Conservation (phyloP, 2,113 vertebrate species). For the Trachemys scripta region DNA sequence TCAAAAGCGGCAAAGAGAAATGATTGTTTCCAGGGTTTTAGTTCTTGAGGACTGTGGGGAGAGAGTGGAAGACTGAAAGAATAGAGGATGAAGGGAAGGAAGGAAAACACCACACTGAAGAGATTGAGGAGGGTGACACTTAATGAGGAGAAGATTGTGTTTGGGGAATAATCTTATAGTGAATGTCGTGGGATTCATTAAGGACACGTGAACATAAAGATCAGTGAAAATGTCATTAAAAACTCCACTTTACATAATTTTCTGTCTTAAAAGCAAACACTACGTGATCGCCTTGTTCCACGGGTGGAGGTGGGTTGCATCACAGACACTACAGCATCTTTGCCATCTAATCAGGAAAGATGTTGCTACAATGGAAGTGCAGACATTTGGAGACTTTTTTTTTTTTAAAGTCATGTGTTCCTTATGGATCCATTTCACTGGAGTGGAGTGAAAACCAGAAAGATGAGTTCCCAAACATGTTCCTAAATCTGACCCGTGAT, state of each 20-base stretch:
- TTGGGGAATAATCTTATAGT: conserved; percentile 31
- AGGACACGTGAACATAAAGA: background rate
- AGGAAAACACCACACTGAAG: conserved; percentile 7
- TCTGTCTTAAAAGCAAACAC: background rate
- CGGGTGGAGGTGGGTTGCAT: background rate
- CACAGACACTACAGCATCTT: background rate
- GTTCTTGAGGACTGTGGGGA: background rate
- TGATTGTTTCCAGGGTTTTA: background rate
- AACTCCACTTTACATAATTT: background rate
- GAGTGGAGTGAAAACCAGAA: background rate
- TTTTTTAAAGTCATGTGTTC: background rate
- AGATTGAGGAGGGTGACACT: conserved; percentile 50
- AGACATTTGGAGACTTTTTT: background rate
- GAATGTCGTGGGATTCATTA: conserved; percentile 52
- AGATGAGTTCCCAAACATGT: background rate
- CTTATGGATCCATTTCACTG: background rate
- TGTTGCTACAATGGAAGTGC: fast-evolving
- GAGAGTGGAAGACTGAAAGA: background rate
- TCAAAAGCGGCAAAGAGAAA: background rate
- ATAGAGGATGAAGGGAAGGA: background rate
- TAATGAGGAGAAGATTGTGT: conserved; percentile 52
- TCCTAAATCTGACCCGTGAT: background rate
- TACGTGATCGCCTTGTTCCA: background rate
- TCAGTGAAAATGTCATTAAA: background rate
- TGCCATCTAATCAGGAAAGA: background rate